Base-by-base conservation (phyloP, 2,113 vertebrate species). In the Opisthocomus hoazin region DNA sequence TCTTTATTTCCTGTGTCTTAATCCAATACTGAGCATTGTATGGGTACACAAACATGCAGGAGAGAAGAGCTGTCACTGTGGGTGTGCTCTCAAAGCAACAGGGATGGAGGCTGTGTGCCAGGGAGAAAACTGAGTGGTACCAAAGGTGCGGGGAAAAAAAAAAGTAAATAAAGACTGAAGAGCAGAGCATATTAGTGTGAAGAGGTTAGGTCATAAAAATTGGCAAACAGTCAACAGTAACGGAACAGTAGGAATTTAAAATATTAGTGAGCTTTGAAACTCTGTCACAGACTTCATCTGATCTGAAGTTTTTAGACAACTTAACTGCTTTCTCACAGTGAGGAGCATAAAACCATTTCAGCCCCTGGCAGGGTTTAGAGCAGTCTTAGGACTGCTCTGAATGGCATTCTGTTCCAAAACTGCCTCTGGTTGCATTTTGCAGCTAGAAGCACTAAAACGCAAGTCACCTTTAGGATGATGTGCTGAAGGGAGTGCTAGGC, bases 1-100 rank as follows among this genome's bases (percentile, higher is more conserved):
- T 73, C n/a, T 91, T 92, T 84, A 94, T 91, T 89, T 93, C 84
- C 86, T 39, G 8, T 20, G 26, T 76, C n/a, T 84, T 93, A 96
- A 87, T 91, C 54, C 63, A 81, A 39, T 46, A 63, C 34, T 56
- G 79, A 57, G 68, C 53, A 26, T 23, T 75, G 60, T 61, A 39
- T 58, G 13, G 7, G 6, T 84, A 75, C 51, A 68, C 36, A 90
- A 60, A 63, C 51, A 89, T 15, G 11, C 7, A 56, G 45, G 63
- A 93, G 16, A n/a, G 43, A 39, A 71, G 41, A 84, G n/a, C 51
- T 89, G 54, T 53, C 34, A 12, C n/a, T 2, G 0, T 14, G 53
- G 5, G 4, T 68, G 34, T 45, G 34, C 34, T 53, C 10, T 93
- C 73, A 61, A 73, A 84, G 69, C 63, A 87, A 5, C 26, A 56